Evolutionary conservation across 2,113 vertebrate species (phyloP), one percentile per base, ranked within the genome.

Genomic region (Stomatorhinus ivindoensis): DNA sequence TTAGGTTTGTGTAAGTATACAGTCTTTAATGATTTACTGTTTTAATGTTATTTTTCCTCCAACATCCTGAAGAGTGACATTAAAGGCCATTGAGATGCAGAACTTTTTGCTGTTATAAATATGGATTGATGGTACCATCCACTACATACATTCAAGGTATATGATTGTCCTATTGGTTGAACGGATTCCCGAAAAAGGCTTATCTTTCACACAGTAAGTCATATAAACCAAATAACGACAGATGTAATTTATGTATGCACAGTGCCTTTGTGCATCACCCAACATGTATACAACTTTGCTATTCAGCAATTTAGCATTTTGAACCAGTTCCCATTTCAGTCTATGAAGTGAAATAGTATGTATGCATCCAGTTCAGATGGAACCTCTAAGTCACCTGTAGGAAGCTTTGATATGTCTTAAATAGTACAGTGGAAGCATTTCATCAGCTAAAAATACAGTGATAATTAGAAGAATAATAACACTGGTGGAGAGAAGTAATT

Each of bases 381-480:
- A 7, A 86, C n/a, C 27, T 39, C 10, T 39, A 51, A 61, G 13
- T 73, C 19, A 87, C 44, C 46, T 89, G 47, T 73, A 42, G 51
- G 8, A 89, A 48, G 83, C 42, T 86, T 48, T 69, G 53, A 86
- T 10, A 87, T 39, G 27, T 51, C 2, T 89, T 85, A 89, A 83
- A 87, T 48, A 53, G 69, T 88, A 53, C 84, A 90, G 55, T 88
- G 76, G 87, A 58, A 90, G 55, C 80, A 89, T 85, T 89, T 89
- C 42, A 85, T 88, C 53, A 42, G 84, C 76, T 88, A 90, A 89
- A 91, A 90, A 91, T 90, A 90, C 47, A 44, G 42, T 83, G 27
- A 69, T 91, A 88, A 91, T 91, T 90, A 90, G 84, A 80, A n/a
- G 51, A 88, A 84, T 82, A 90, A 90, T 89, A 90, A 87, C 58